Base-by-base conservation (phyloP, 2,888 invertebrate genomes). In the Graphium colonna region DNA sequence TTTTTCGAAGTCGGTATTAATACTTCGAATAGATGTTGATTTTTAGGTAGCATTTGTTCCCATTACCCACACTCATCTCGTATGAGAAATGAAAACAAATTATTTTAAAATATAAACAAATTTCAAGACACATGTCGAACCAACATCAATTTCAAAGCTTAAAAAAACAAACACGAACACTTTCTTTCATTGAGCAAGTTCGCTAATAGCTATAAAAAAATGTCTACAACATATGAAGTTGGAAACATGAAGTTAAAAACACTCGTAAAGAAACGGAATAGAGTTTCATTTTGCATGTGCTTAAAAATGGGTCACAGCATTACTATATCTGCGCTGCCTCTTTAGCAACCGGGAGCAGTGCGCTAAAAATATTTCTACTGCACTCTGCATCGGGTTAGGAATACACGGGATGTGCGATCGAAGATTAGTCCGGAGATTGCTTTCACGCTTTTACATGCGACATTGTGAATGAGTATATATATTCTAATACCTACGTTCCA, bases 351-450 rank as follows among this genome's bases (percentile, higher is more conserved):
- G 75, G 75, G 70, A 78, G 77, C 59, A 64, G 78, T 72, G 71
- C 72, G 77, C 77, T 77, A 66, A 79, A 87, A 86, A 86, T 87
- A 83, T 65, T 70, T 60, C 64, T 64, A 69, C 68, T 87, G 87
- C 88, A 88, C 76, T 65, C 71, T 88, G 87, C 87, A 87, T 74
- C 16, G 12, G 8, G 69, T 59, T 59, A 51, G 56, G 45, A 43
- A 64, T 56, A 78, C 73, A 75, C 56, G 77, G 60, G 33, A 33
- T 28, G 8, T n/a, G n/a, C n/a, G n/a, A n/a, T n/a, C n/a, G n/a
- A n/a, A n/a, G n/a, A n/a, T n/a, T n/a, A n/a, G n/a, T n/a, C n/a
- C n/a, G n/a, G n/a, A n/a, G n/a, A n/a, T n/a, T n/a, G n/a, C n/a
- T n/a, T n/a, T n/a, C n/a, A n/a, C n/a, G n/a, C n/a, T n/a, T n/a